phyloP scores from a whole-genome alignment of 2,113 vertebrate genomes.

The Cricetomys ansorgei region DNA sequence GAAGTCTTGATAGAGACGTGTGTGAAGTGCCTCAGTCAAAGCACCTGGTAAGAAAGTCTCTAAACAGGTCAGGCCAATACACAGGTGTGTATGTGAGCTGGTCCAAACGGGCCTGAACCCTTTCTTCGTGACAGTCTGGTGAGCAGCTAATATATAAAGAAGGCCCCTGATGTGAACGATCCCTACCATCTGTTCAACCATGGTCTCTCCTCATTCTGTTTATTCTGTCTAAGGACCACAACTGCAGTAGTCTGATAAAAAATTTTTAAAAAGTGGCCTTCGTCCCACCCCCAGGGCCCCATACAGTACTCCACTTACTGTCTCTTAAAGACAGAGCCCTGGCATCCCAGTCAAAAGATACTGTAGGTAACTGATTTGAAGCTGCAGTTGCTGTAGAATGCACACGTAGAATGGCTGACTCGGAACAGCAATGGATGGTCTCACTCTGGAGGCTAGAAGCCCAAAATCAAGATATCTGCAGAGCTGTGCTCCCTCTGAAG shows the following conservation, averaged over 20 bases:
- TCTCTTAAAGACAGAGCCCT: background rate
- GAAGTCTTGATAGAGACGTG: background rate
- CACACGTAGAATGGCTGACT: background rate
- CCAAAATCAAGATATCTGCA: background rate
- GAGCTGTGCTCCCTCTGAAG: background rate
- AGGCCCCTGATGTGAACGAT: background rate
- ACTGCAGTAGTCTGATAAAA: background rate
- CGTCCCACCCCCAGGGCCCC: too few species aligned
- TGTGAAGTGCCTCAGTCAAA: background rate
- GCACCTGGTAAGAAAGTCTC: background rate
- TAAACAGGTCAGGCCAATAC: too few species aligned
- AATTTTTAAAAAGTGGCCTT: background rate
- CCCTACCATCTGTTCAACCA: background rate
- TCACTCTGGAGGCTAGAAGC: background rate
- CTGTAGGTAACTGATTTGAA: background rate
- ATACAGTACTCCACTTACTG: accelerated
- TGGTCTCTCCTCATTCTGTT: background rate
- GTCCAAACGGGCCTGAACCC: background rate
- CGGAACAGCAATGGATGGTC: background rate
- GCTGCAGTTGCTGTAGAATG: background rate
- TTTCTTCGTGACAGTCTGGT: background rate
- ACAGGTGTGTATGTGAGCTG: background rate
- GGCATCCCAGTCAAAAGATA: background rate
- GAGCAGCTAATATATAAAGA: background rate
- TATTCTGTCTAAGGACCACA: background rate